These are phyloP conservation scores for Clarias macrocephalus DNA, from an alignment of 2,113 vertebrate species.

Conservation along the genomic window DNA sequence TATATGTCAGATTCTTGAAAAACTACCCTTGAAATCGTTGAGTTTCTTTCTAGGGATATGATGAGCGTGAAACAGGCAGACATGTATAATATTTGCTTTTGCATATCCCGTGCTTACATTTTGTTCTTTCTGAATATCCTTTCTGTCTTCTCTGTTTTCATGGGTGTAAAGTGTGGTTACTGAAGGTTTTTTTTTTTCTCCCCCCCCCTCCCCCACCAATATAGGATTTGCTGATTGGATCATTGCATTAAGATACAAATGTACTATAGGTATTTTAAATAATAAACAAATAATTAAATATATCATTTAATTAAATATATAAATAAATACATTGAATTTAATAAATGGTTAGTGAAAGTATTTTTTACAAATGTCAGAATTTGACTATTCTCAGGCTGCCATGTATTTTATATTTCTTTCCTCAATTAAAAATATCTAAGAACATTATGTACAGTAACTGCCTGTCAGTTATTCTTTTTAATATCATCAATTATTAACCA, in stretches of 20 bases:
- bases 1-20: conserved; percentile 26
- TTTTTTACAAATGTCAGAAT: background rate
- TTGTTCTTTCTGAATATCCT: conserved; percentile 45
- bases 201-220: background rate
- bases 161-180: background rate
- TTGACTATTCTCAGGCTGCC: background rate
- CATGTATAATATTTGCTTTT: conserved; percentile 55
- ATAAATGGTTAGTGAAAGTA: background rate
- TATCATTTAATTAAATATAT: no score
- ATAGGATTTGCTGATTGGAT: background rate
- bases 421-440: background rate
- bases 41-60: conserved; percentile 68
- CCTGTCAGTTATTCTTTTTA: background rate
- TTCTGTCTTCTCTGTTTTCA: background rate
- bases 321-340: no score
- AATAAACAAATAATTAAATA: background rate
- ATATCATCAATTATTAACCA: background rate
- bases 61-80: conserved; percentile 79
- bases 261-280: background rate
- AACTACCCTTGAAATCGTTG: background rate
- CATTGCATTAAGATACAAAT: background rate
- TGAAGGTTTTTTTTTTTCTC: background rate
- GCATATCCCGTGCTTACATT: background rate
- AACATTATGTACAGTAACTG: background rate
- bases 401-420: background rate